Conservation (phyloP, 2,797 vertebrate species). For the Ptychobarbus kaznakovi region DNA sequence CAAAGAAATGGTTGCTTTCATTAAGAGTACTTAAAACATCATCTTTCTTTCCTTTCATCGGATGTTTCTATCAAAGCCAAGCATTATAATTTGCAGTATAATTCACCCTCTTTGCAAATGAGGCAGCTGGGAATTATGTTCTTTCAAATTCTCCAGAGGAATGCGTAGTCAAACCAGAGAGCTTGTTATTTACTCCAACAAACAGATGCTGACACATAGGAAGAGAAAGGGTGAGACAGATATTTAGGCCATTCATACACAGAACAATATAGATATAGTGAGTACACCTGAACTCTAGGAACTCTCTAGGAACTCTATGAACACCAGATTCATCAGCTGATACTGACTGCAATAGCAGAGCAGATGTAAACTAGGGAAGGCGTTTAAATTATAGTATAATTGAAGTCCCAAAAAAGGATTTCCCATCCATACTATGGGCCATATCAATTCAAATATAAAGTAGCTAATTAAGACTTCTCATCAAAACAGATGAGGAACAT, state of each 20-base stretch:
- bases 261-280: background rate
- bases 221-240: background rate
- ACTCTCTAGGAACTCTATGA: too few species aligned
- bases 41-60: conserved; percentile 64
- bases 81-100: conserved; percentile 37
- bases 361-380: background rate
- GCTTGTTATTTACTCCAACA: conserved; percentile 1
- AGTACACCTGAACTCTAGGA: background rate
- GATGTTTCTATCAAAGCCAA: conserved; percentile 41
- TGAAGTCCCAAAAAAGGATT: background rate
- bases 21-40: conserved; percentile 70
- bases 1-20: conserved; percentile 61
- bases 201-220: background rate
- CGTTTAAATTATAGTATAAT: background rate
- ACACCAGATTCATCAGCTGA: too few species aligned
- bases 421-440: background rate
- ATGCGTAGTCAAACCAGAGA: conserved; percentile 5
- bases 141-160: conserved; percentile 14
- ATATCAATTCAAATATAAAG: background rate
- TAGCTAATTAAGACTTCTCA: background rate
- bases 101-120: conserved; percentile 7
- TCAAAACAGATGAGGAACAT: too few species aligned
- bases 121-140: conserved; percentile 10
- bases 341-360: background rate
- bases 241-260: background rate